These are phyloP conservation scores for Sciaenops ocellatus DNA, from an alignment of 2,797 vertebrate species.

Conservation along the genomic window DNA sequence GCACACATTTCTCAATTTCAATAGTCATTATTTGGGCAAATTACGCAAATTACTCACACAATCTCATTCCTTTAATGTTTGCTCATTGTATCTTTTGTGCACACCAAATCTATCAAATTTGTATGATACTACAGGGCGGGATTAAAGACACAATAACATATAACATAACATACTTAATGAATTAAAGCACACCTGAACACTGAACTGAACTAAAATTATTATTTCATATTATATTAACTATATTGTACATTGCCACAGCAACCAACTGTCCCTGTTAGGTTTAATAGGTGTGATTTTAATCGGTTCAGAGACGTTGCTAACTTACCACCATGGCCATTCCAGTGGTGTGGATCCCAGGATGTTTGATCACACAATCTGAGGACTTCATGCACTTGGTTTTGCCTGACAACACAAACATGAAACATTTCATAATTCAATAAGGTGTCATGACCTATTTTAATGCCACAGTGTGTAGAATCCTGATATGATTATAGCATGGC, in stretches of 20 bases:
- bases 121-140: neutral
- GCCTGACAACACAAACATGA: conserved; percentile 81
- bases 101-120: neutral
- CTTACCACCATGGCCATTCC: conserved; percentile 99
- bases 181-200: neutral
- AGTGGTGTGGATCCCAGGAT: conserved; percentile 95
- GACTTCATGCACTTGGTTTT: conserved; percentile 99
- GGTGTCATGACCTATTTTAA: neutral
- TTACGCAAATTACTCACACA: neutral
- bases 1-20: neutral
- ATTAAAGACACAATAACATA: neutral
- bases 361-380: conserved; percentile 98
- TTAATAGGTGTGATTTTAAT: neutral
- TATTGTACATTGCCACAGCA: neutral
- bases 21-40: neutral
- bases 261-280: neutral
- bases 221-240: too few relatives aligned
- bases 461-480: neutral
- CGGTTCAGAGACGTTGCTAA: conserved; percentile 8
- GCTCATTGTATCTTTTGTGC: neutral
- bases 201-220: neutral
- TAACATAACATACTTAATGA: neutral
- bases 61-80: neutral
- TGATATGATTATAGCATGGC: neutral
- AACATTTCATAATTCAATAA: neutral